phyloP scores from a whole-genome alignment of 2,888 invertebrate genomes.

The Toxonevra muliebris region DNA sequence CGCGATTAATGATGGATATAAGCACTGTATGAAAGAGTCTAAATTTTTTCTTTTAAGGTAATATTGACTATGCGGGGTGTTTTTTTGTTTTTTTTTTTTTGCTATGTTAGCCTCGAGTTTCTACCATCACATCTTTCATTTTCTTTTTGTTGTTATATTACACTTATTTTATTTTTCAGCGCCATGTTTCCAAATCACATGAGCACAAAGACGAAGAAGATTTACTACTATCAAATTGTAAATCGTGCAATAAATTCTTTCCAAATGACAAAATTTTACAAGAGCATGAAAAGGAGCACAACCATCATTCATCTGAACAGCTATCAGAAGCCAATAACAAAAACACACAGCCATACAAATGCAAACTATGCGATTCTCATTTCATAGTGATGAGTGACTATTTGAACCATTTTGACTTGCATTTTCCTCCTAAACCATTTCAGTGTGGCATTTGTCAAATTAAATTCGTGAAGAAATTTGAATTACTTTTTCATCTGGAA shows the following conservation, averaged over 20 bases:
- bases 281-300: slow-evolving; percentile 21
- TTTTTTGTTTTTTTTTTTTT: too few species aligned
- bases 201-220: slow-evolving; percentile 38
- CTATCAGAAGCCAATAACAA: too few species aligned
- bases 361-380: slow-evolving; percentile 35
- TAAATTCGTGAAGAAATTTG: slow-evolving; percentile 40
- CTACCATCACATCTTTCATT: too few species aligned
- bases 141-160: too few species aligned
- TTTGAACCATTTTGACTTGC: slow-evolving; percentile 36
- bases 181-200: slow-evolving; percentile 36
- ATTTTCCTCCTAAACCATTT: slow-evolving; percentile 35
- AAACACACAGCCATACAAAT: slow-evolving; percentile 26
- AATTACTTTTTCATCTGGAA: slow-evolving; percentile 40
- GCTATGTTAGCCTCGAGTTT: too few species aligned
- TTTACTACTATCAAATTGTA: slow-evolving; percentile 36
- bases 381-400: slow-evolving; percentile 35
- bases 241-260: slow-evolving; percentile 36
- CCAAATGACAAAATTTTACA: slow-evolving; percentile 37
- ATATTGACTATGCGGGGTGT: too few species aligned
- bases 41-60: too few species aligned
- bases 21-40: too few species aligned
- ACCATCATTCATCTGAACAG: too few species aligned
- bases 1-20: too few species aligned
- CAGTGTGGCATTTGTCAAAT: slow-evolving; percentile 41
- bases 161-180: slow-evolving; percentile 23